Evolutionary conservation across 2,888 invertebrate species (phyloP).

Genomic region (Zeuzera pyrina): DNA sequence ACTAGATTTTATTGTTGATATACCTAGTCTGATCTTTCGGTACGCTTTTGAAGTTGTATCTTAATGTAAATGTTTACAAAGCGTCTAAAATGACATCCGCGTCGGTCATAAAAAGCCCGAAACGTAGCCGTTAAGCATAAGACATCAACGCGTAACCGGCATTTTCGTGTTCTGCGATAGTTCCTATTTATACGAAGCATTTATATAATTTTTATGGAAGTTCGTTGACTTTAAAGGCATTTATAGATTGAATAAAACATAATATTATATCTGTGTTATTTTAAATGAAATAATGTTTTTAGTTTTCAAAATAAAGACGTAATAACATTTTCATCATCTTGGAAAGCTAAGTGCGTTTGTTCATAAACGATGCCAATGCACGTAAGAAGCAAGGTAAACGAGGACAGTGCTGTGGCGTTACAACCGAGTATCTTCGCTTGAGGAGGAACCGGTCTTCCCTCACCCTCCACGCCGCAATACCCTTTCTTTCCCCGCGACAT

Average conservation of each 20-base stretch:
- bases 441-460: constrained; percentile 38
- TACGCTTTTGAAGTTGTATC: constrained; percentile 16
- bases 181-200: too few species aligned
- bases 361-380: too few species aligned
- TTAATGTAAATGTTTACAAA: constrained; percentile 15
- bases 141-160: constrained; percentile 59
- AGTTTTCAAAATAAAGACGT: too few species aligned
- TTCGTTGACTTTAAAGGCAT: too few species aligned
- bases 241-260: too few species aligned
- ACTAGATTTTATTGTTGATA: constrained; percentile 19
- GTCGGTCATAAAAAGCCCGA: constrained; percentile 14
- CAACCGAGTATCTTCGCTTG: constrained; percentile 30
- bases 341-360: too few species aligned
- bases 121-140: constrained; percentile 34
- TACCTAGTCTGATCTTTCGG: constrained; percentile 16
- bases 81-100: neutral
- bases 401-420: constrained; percentile 43
- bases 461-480: constrained; percentile 14
- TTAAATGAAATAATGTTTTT: too few species aligned
- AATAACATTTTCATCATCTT: too few species aligned
- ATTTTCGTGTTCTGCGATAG: too few species aligned
- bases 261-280: too few species aligned
- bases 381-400: constrained; percentile 39
- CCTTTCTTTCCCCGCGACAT: constrained; percentile 12
- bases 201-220: too few species aligned